These are phyloP conservation scores for Sander lucioperca DNA, from an alignment of 2,113 vertebrate genomes.

Conservation along the genomic window DNA sequence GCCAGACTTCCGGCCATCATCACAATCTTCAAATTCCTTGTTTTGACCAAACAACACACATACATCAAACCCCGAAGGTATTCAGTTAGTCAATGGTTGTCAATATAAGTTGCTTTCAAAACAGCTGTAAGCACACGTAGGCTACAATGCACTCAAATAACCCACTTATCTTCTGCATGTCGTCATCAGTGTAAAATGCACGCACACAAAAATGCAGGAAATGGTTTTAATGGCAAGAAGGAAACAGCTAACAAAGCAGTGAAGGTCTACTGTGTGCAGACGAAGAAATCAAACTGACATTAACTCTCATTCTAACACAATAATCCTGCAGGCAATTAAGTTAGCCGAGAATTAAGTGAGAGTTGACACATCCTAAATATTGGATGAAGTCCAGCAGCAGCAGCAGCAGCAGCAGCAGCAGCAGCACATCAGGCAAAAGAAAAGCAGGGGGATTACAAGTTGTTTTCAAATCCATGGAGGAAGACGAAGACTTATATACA, in stretches of 20 bases:
- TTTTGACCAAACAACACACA: slow-evolving; percentile 6
- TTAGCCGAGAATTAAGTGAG: slow-evolving; percentile 22
- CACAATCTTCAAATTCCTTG: slow-evolving; percentile 21
- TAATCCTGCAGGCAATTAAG: slow-evolving; percentile 51
- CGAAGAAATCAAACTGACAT: slow-evolving; percentile 21
- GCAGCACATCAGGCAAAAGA: slow-evolving; percentile 3
- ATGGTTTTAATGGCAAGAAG: not conserved
- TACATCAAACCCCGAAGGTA: accelerated
- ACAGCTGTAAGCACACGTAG: not conserved
- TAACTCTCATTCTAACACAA: slow-evolving; percentile 11
- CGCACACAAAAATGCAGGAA: not conserved
- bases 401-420: slow-evolving; percentile 5
- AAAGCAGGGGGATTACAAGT: slow-evolving; percentile 5
- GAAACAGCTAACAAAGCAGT: not conserved
- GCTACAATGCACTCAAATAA: not conserved
- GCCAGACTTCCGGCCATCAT: not conserved
- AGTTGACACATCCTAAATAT: slow-evolving; percentile 43
- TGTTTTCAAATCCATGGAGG: not conserved
- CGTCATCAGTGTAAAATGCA: not conserved
- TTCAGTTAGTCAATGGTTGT: not conserved
- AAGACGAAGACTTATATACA: not conserved
- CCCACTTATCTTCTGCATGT: not conserved
- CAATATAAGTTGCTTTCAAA: not conserved
- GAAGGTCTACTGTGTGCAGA: slow-evolving; percentile 18
- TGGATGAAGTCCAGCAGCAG: slow-evolving; percentile 40